Evolutionary conservation across 2,888 invertebrate genomes (phyloP).

Genomic region (Ametastegia equiseti): DNA sequence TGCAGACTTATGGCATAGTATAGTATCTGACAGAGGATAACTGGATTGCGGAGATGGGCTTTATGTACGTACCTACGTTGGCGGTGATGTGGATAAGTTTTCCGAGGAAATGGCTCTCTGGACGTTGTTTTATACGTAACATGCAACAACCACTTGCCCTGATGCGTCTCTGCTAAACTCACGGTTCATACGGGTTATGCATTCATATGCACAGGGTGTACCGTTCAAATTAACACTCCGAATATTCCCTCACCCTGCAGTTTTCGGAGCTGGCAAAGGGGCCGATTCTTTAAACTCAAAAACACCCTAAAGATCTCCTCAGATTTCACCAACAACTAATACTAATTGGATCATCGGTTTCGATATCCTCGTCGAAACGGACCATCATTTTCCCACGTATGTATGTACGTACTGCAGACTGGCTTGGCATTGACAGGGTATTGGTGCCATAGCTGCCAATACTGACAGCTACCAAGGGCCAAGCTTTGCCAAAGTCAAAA

Average conservation of each 20-base stretch:
- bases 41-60: background rate
- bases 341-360: background rate
- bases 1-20: background rate
- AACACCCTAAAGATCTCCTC: no score
- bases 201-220: background rate
- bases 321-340: no score
- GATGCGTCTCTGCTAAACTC: background rate
- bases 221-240: background rate
- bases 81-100: background rate
- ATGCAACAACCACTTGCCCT: constrained; percentile 20
- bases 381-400: no score
- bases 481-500: no score
- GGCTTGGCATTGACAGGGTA: no score
- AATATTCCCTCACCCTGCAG: background rate
- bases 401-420: no score
- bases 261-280: no score
- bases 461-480: no score
- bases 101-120: background rate
- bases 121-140: constrained; percentile 5
- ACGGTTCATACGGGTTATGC: background rate
- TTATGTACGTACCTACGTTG: background rate
- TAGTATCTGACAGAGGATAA: background rate
- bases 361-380: background rate
- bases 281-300: no score
- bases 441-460: no score